These are phyloP conservation scores for Minunthozetes semirufus DNA, from an alignment of 2,888 invertebrate species.

Conservation along the genomic window DNA sequence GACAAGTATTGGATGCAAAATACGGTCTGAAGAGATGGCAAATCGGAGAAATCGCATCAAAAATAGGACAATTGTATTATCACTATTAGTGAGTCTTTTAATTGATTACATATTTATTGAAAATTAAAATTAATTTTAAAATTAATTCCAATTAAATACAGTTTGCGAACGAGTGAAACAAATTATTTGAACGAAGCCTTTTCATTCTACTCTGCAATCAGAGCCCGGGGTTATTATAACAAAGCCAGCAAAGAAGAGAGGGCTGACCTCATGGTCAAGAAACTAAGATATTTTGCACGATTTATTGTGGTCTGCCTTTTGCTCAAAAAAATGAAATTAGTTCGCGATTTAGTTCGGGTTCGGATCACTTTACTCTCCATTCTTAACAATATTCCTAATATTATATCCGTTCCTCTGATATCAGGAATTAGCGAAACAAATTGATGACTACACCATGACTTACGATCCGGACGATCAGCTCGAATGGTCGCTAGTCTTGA, in stretches of 20 bases:
- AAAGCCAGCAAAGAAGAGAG: constrained; percentile 86
- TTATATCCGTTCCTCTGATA: not conserved
- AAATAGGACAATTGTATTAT: constrained; percentile 96
- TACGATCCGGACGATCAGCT: constrained; percentile 95
- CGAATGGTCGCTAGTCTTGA: constrained; percentile 89
- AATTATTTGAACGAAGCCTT: constrained; percentile 92
- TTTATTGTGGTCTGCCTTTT: constrained; percentile 93
- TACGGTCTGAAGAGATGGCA: constrained; percentile 96
- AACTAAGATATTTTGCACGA: constrained; percentile 83
- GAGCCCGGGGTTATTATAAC: constrained; percentile 87
- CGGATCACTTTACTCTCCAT: constrained; percentile 43
- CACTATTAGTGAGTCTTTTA: constrained; percentile 80
- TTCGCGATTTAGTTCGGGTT: constrained; percentile 74
- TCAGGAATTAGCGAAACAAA: constrained; percentile 81
- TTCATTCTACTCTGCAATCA: constrained; percentile 90
- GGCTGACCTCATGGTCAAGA: constrained; percentile 91
- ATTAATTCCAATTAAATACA: no score
- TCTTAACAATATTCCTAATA: not conserved
- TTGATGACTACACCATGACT: constrained; percentile 86
- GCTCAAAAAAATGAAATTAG: constrained; percentile 84
- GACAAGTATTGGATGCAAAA: constrained; percentile 75
- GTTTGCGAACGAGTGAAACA: constrained; percentile 89
- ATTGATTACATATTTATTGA: not conserved
- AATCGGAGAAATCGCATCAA: constrained; percentile 95
- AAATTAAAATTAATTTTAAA: no score